A percentile compares a stretch with the other conserved stretches of the same genome.
Evolutionary conservation across 2,797 vertebrate species (phyloP).

Genomic region (Acanthiza pusilla): DNA sequence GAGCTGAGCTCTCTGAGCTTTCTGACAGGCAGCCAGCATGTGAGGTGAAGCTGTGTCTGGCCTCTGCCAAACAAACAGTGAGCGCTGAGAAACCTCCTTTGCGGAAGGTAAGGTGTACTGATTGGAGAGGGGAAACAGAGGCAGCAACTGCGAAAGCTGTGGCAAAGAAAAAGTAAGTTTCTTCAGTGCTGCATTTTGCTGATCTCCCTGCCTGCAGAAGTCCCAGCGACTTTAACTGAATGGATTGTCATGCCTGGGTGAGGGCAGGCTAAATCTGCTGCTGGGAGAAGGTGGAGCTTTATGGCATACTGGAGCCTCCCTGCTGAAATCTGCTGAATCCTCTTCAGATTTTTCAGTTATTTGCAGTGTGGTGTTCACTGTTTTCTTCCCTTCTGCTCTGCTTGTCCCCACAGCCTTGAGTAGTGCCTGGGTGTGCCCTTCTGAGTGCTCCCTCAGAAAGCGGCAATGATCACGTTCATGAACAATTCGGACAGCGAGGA

Average conservation of each 20-base stretch:
- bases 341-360: neutral
- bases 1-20: neutral
- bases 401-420: neutral
- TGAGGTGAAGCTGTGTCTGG: neutral
- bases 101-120: neutral
- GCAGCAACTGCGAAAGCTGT: neutral
- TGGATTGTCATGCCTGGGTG: neutral
- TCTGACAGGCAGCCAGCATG: neutral
- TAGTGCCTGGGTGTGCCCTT: neutral
- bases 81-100: neutral
- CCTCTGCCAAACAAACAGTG: neutral
- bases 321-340: neutral
- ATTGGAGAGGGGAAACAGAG: neutral
- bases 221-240: neutral
- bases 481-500: conserved; percentile 90
- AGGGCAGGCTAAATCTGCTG: neutral
- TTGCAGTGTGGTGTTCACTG: neutral
- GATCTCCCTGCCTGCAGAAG: neutral
- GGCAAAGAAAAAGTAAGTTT: neutral
- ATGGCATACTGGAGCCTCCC: neutral
- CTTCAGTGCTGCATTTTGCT: neutral
- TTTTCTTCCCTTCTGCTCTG: neutral
- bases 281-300: neutral
- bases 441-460: neutral
- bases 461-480: conserved; percentile 78